These are phyloP conservation scores for Perca flavescens DNA, from an alignment of 2,113 vertebrate species.

Conservation along the genomic window DNA sequence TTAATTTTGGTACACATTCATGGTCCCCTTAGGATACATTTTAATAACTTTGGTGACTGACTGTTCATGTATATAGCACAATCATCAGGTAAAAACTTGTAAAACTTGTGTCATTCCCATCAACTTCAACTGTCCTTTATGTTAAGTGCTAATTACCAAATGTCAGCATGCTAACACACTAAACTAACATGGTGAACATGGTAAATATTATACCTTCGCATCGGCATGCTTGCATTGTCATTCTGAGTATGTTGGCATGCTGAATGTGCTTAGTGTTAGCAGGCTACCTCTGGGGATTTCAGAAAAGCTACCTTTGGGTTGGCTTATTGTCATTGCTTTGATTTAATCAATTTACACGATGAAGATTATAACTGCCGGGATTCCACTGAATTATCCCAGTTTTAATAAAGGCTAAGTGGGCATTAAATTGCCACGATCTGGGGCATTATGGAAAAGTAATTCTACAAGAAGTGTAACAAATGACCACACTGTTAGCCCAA, in stretches of 20 bases:
- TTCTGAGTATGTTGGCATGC: too few relatives aligned
- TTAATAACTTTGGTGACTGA: neutral
- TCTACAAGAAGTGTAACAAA: constrained; percentile 20
- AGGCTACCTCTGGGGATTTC: too few relatives aligned
- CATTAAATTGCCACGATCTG: constrained; percentile 9
- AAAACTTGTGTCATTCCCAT: neutral
- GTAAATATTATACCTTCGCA: too few relatives aligned
- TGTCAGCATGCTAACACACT: neutral
- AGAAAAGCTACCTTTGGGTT: too few relatives aligned
- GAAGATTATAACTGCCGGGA: neutral
- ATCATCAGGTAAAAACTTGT: neutral
- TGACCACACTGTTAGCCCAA: neutral
- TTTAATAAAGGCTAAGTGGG: constrained; percentile 20
- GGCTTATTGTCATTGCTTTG: too few relatives aligned
- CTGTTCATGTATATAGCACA: neutral
- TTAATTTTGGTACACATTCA: neutral
- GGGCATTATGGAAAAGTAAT: constrained; percentile 14
- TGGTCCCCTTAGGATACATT: neutral
- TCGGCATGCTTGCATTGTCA: too few relatives aligned
- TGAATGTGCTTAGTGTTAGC: too few relatives aligned
- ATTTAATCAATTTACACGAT: neutral
- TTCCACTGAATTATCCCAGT: neutral
- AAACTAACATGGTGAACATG: neutral
- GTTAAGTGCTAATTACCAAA: neutral
- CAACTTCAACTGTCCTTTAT: neutral